phyloP scores from a whole-genome alignment of 2,797 vertebrate genomes.

The Schizopygopsis malacanthus region DNA sequence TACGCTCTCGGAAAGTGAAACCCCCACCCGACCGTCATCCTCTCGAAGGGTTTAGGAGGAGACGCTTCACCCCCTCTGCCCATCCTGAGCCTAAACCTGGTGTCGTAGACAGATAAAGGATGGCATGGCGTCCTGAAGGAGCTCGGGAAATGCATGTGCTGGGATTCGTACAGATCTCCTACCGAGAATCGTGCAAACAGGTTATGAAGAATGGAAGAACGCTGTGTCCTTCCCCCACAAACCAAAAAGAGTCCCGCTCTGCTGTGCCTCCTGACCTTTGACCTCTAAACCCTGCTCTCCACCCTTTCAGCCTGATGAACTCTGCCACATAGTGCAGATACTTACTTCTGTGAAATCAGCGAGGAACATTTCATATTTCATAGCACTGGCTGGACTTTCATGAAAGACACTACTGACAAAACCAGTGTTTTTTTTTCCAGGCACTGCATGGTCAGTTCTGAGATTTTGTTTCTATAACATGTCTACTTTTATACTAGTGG shows the following conservation, averaged over 20 bases:
- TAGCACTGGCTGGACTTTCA: background rate
- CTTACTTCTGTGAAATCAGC: background rate
- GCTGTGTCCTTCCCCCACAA: conserved; percentile 71
- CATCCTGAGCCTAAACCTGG: conserved; percentile 59
- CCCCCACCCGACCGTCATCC: conserved; percentile 35
- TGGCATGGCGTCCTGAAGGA: conserved; percentile 13
- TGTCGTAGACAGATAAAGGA: conserved; percentile 32
- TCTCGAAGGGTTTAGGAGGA: conserved; percentile 39
- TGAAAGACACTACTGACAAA: background rate
- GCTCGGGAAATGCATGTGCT: conserved; percentile 74
- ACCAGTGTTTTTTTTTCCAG: background rate
- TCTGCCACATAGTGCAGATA: conserved; percentile 39
- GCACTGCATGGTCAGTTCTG: background rate
- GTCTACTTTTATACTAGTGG: background rate
- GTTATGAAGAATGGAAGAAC: conserved; percentile 64
- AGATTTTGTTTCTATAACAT: background rate
- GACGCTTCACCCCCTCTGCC: conserved; percentile 8
- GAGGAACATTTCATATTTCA: background rate
- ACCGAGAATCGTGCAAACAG: conserved; percentile 79
- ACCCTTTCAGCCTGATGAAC: conserved; percentile 78
- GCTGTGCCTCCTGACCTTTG: conserved; percentile 79
- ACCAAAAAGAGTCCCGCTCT: conserved; percentile 66
- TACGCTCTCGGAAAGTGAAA: conserved; percentile 32
- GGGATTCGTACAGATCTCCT: conserved; percentile 71
- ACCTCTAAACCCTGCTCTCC: conserved; percentile 73